phyloP scores from a whole-genome alignment of 2,797 vertebrate species.

The Mus spretus region DNA sequence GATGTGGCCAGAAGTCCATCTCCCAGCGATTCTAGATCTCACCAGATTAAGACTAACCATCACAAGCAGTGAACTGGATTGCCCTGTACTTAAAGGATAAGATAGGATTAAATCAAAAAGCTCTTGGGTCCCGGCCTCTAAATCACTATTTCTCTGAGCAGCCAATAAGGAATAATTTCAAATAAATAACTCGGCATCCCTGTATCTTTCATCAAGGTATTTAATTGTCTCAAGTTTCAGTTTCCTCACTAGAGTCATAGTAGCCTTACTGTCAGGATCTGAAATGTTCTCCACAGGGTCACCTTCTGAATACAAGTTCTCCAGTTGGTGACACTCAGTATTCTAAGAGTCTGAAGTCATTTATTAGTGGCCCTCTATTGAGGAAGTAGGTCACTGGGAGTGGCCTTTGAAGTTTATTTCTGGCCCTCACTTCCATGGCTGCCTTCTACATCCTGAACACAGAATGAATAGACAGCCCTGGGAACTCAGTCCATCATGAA shows the following conservation, averaged over 20 bases:
- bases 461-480: not conserved
- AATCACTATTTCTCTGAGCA: not conserved
- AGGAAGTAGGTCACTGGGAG: not conserved
- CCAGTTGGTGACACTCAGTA: not conserved
- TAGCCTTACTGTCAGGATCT: not conserved
- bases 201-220: not conserved
- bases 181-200: not conserved
- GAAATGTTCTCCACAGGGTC: not conserved
- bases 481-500: not conserved
- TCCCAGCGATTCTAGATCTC: not conserved
- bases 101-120: not conserved
- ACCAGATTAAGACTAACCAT: not conserved
- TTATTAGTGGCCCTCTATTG: too few relatives aligned
- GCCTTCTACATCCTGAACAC: not conserved
- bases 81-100: not conserved
- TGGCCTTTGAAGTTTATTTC: not conserved
- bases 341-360: not conserved
- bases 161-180: not conserved
- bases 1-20: not conserved
- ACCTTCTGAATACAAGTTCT: not conserved
- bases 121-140: not conserved
- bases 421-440: not conserved
- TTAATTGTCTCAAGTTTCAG: not conserved
- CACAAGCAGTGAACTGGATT: not conserved
- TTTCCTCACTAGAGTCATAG: conserved; percentile 13